A percentile compares a stretch with the other conserved stretches of the same genome.
phyloP scores from a whole-genome alignment of 2,797 vertebrate genomes.

The Hypotaenidia philippensis region DNA sequence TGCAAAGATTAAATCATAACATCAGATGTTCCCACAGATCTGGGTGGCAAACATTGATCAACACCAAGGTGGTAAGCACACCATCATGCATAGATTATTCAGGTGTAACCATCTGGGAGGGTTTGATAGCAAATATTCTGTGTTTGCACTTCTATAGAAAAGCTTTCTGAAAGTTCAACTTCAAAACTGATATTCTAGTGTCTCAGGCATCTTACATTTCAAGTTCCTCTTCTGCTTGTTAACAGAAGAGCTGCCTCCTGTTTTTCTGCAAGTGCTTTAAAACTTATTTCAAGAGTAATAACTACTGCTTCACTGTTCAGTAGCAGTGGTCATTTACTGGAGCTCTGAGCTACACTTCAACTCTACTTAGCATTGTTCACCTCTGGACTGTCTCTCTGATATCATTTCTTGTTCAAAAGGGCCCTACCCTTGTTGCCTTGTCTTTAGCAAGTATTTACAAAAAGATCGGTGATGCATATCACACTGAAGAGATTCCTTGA shows the following conservation, averaged over 20 bases:
- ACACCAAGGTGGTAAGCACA: neutral
- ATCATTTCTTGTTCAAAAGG: neutral
- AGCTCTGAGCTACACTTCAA: fast-evolving
- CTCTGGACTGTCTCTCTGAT: neutral
- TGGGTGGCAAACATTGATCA: conserved; percentile 14
- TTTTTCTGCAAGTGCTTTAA: neutral
- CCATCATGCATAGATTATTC: neutral
- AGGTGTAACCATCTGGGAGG: neutral
- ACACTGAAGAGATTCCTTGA: neutral
- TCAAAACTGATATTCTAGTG: neutral
- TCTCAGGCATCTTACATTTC: neutral
- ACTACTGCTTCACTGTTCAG: neutral
- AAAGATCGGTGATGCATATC: neutral
- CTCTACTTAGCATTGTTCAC: neutral
- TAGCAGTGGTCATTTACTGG: neutral
- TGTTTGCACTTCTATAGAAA: neutral
- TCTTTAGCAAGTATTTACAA: neutral
- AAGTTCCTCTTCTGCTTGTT: neutral
- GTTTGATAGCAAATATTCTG: neutral
- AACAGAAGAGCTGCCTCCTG: neutral
- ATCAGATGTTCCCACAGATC: conserved; percentile 37
- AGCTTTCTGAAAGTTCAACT: neutral
- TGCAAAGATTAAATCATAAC: conserved; percentile 2
- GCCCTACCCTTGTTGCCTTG: neutral
- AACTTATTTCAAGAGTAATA: neutral